Evolutionary conservation across 1,140 invertebrate genomes (phyloP).

Genomic region (Ridgeia piscesae): DNA sequence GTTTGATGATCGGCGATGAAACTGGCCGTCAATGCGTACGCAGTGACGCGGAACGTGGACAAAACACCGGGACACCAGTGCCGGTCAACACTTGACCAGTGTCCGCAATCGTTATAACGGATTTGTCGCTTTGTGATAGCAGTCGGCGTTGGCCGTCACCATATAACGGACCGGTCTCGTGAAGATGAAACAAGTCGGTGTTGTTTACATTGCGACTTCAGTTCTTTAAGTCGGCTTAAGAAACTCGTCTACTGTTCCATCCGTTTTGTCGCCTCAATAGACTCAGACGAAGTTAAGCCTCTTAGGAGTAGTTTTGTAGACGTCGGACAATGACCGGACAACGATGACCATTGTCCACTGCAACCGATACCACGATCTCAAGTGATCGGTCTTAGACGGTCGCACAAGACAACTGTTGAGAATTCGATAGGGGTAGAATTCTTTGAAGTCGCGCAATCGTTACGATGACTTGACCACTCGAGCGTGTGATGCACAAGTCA

Average conservation of each 20-base stretch:
- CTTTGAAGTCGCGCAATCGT: neutral
- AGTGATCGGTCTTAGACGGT: neutral
- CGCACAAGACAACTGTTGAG: neutral
- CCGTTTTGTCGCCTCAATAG: neutral
- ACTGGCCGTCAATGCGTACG: neutral
- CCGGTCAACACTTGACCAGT: neutral
- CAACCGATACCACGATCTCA: neutral
- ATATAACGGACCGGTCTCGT: neutral
- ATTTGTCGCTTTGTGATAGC: constrained; percentile 5
- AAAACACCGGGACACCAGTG: neutral
- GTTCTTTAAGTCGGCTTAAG: neutral
- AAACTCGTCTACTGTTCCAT: neutral
- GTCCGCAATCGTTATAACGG: neutral
- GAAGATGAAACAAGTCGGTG: neutral
- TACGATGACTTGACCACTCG: neutral
- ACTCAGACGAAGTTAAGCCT: neutral
- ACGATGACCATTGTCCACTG: neutral
- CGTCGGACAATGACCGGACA: neutral
- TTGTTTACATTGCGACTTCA: neutral
- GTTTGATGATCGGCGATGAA: neutral
- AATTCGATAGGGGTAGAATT: neutral
- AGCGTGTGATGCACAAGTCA: neutral
- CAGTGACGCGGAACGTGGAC: neutral
- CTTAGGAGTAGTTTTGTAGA: neutral
- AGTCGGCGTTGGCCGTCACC: neutral